These are phyloP conservation scores for Leucoraja erinaceus DNA, from an alignment of 2,113 vertebrate species.

Conservation along the genomic window DNA sequence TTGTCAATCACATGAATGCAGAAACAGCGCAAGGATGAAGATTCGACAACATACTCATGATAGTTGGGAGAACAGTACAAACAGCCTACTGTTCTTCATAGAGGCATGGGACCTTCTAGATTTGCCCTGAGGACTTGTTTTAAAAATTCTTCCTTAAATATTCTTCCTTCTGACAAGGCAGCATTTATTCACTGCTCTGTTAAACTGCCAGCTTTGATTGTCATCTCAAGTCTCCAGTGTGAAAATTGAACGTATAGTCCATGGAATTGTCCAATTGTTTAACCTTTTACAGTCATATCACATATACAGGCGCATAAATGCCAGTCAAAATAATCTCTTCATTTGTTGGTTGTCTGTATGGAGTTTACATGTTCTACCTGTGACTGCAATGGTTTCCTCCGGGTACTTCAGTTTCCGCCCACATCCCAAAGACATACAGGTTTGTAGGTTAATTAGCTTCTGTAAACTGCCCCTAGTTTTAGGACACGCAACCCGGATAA, in stretches of 20 bases:
- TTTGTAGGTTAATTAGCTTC: too few species aligned
- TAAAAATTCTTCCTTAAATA: not conserved
- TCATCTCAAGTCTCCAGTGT: not conserved
- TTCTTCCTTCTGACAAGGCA: too few species aligned
- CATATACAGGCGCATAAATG: not conserved
- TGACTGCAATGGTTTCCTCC: too few species aligned
- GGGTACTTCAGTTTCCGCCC: too few species aligned
- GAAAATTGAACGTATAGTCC: not conserved
- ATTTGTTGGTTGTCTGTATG: too few species aligned
- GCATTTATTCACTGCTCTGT: not conserved
- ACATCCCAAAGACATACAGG: too few species aligned
- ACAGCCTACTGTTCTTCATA: not conserved
- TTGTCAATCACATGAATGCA: not conserved
- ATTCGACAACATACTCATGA: not conserved
- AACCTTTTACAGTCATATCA: not conserved
- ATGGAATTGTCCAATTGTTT: not conserved
- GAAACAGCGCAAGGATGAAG: not conserved
- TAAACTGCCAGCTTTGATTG: not conserved
- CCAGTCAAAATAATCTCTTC: not conserved
- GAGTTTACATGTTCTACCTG: too few species aligned
- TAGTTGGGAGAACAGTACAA: not conserved
- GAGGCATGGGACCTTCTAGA: not conserved
- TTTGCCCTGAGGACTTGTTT: not conserved
- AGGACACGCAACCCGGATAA: too few species aligned
- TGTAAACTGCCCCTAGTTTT: too few species aligned